Percentiles rank a stretch among this genome's conserved stretches.
phyloP scores from a whole-genome alignment of 2,113 vertebrate species.

The Pseudorhombus dupliciocellatus region DNA sequence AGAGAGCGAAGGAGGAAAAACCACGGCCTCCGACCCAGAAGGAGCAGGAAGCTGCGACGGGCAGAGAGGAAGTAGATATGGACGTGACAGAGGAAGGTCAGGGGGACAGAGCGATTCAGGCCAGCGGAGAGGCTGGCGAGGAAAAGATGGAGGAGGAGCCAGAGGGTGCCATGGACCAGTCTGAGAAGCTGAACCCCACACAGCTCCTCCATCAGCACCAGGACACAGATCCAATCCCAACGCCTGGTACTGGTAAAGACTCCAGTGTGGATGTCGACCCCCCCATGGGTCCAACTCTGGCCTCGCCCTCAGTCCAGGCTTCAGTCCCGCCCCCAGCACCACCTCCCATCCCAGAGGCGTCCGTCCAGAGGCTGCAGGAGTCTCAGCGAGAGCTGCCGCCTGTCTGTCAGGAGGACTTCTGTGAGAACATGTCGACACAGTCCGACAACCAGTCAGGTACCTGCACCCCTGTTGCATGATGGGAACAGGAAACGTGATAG shows the following conservation, averaged over 20 bases:
- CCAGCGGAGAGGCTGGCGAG: conserved; percentile 8
- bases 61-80: conserved; percentile 45
- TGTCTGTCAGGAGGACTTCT: conserved; percentile 66
- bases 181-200: conserved; percentile 33
- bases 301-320: neutral
- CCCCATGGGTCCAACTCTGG: neutral
- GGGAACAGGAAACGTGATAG: no score
- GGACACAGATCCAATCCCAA: accelerated
- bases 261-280: conserved; percentile 11
- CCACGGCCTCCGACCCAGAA: neutral
- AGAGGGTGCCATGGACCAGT: conserved; percentile 57
- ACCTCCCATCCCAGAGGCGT: conserved; percentile 19
- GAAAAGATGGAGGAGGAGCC: conserved; percentile 38
- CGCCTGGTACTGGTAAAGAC: neutral
- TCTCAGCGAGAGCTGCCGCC: conserved; percentile 44
- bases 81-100: conserved; percentile 57
- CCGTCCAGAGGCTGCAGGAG: conserved; percentile 43
- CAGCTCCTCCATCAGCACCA: conserved; percentile 17
- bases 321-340: neutral
- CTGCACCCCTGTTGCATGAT: no score
- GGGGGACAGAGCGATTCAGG: conserved; percentile 3
- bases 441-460: conserved; percentile 82
- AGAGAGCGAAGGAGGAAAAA: conserved; percentile 41
- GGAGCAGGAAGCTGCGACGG: neutral
- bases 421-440: conserved; percentile 75